Conservation (phyloP, 2,888 invertebrate genomes). For the Dexiosoma caninum region DNA sequence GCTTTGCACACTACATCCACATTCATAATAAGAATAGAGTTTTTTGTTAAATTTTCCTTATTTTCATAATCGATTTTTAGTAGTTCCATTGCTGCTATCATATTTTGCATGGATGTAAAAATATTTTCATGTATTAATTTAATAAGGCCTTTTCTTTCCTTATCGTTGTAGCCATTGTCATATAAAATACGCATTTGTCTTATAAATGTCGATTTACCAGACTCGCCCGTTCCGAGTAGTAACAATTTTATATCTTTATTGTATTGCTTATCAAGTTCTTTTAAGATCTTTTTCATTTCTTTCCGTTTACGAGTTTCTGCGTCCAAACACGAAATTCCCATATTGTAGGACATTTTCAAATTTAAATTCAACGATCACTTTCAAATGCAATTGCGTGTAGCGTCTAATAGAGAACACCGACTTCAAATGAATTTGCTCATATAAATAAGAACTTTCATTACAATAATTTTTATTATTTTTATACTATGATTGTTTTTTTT, state of each 20-base stretch:
- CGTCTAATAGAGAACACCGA: neutral
- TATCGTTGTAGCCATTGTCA: slow-evolving; percentile 31
- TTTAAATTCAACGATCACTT: too few relatives aligned
- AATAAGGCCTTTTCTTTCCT: slow-evolving; percentile 5
- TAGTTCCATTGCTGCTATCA: slow-evolving; percentile 45
- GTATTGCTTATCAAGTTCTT: slow-evolving; percentile 23
- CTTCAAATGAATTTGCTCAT: neutral
- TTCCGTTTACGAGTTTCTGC: neutral
- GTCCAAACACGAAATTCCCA: slow-evolving; percentile 10
- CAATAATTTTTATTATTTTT: neutral
- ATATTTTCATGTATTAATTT: slow-evolving; percentile 54
- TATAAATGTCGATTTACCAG: slow-evolving; percentile 57
- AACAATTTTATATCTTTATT: slow-evolving; percentile 48
- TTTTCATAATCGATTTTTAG: slow-evolving; percentile 43
- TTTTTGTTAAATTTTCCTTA: slow-evolving; percentile 2
- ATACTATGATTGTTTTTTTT: neutral
- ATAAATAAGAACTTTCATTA: neutral
- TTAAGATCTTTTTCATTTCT: slow-evolving; percentile 20
- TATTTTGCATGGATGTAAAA: slow-evolving; percentile 33
- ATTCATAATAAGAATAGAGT: slow-evolving; percentile 9
- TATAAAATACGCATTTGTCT: slow-evolving; percentile 56
- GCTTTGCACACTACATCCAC: neutral
- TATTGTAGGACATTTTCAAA: too few relatives aligned
- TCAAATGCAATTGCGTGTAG: neutral
- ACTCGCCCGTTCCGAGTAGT: slow-evolving; percentile 49